Conservation (phyloP, 2,113 vertebrate species). For the Alaudala cheleensis region DNA sequence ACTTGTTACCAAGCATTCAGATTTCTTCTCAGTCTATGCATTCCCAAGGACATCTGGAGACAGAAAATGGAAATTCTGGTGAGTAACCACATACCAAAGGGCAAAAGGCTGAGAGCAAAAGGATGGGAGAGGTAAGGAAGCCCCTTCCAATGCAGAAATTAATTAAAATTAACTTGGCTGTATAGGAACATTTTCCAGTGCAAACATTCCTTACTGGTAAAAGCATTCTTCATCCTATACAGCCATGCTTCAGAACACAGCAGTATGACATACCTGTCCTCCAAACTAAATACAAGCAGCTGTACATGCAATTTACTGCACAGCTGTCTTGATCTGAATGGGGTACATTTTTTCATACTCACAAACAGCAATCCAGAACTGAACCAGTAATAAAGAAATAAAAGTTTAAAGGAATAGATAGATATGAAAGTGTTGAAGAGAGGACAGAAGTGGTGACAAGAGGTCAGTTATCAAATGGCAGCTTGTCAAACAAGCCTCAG, state of each 20-base stretch:
- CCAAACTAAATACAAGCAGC: neutral
- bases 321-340: neutral
- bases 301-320: neutral
- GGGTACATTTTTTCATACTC: neutral
- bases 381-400: neutral
- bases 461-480: neutral
- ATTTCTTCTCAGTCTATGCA: neutral
- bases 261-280: neutral
- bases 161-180: neutral
- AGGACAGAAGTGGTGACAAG: neutral
- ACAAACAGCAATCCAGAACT: neutral
- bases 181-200: neutral
- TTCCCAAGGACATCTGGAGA: neutral
- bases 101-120: neutral
- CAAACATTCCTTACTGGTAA: neutral
- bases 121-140: neutral
- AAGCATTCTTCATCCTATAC: neutral
- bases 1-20: neutral
- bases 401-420: neutral
- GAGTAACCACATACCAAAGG: neutral
- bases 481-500: neutral
- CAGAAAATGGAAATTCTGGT: neutral
- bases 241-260: neutral
- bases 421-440: neutral
- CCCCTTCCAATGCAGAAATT: neutral